Evolutionary conservation across 2,888 invertebrate species (phyloP).

Genomic region (Calliopum simillimum): DNA sequence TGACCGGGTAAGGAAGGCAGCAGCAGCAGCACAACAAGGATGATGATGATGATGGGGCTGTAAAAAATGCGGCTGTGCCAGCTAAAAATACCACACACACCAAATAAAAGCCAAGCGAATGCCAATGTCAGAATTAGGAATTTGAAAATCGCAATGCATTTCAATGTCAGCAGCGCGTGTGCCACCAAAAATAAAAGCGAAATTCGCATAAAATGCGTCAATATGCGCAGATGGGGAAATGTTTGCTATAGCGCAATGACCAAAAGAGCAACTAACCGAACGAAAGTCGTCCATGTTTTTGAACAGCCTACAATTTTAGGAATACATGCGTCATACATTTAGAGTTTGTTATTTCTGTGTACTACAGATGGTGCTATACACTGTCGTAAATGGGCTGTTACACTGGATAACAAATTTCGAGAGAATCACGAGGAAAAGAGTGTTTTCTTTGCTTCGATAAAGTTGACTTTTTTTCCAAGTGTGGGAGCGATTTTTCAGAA

Average conservation of each 20-base stretch:
- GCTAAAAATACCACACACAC: slow-evolving; percentile 20
- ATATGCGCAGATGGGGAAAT: slow-evolving; percentile 31
- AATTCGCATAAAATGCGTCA: not conserved
- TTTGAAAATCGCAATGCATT: slow-evolving; percentile 32
- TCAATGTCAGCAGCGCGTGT: slow-evolving; percentile 31
- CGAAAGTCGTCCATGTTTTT: slow-evolving; percentile 44
- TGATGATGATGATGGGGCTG: too few relatives aligned
- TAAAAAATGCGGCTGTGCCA: not conserved
- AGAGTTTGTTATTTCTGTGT: not conserved
- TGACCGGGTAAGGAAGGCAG: slow-evolving; percentile 27
- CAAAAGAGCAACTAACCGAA: slow-evolving; percentile 47
- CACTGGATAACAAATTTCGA: too few relatives aligned
- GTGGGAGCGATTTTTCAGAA: too few relatives aligned
- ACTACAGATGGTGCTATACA: slow-evolving; percentile 15
- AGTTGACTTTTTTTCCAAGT: too few relatives aligned
- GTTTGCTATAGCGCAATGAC: slow-evolving; percentile 31
- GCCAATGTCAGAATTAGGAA: slow-evolving; percentile 36
- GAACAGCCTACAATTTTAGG: not conserved
- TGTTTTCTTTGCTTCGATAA: too few relatives aligned
- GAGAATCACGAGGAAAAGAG: too few relatives aligned
- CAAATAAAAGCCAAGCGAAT: slow-evolving; percentile 7
- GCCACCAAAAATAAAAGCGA: slow-evolving; percentile 30
- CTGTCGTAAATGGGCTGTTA: not conserved
- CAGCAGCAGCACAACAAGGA: not conserved
- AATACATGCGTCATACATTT: not conserved